A percentile compares a stretch with the other conserved stretches of the same genome.
phyloP scores from a whole-genome alignment of 2,797 vertebrate genomes.

The Macroramphosus scolopax region DNA sequence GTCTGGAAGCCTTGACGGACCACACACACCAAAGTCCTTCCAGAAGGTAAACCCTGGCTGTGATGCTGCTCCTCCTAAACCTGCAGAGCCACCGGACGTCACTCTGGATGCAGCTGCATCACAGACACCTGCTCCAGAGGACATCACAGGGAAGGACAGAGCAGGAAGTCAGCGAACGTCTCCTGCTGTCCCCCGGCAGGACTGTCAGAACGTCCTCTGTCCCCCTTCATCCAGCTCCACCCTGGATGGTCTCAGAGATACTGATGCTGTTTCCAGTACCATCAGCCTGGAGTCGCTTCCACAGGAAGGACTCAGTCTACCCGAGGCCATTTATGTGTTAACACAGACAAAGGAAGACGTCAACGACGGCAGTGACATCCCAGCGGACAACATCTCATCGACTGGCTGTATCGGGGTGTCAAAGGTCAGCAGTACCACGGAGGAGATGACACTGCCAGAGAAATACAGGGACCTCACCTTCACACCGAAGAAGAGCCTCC shows the following conservation, averaged over 20 bases:
- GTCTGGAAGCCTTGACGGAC: slow-evolving; percentile 2
- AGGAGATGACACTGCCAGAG: slow-evolving; percentile 26
- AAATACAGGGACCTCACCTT: slow-evolving; percentile 4
- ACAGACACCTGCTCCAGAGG: slow-evolving; percentile 13
- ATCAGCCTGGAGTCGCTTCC: slow-evolving; percentile 60
- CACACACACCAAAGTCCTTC: background rate
- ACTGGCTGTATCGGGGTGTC: slow-evolving; percentile 34
- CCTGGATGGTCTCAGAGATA: slow-evolving; percentile 43
- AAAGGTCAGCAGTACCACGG: slow-evolving; percentile 64
- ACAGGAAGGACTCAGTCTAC: slow-evolving; percentile 58
- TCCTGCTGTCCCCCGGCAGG: slow-evolving; percentile 3
- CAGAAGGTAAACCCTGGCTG: background rate
- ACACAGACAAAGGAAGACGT: slow-evolving; percentile 34
- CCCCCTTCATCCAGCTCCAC: slow-evolving; percentile 14
- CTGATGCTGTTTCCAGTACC: slow-evolving; percentile 73
- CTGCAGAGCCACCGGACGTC: background rate
- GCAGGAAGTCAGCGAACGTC: slow-evolving; percentile 3
- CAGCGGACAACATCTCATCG: slow-evolving; percentile 27
- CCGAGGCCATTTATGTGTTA: slow-evolving; percentile 56
- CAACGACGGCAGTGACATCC: background rate
- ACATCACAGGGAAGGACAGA: background rate
- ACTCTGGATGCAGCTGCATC: slow-evolving; percentile 14
- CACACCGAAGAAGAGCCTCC: slow-evolving; percentile 55
- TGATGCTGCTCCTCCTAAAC: slow-evolving; percentile 12
- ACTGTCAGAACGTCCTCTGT: slow-evolving; percentile 7